Base-by-base conservation (phyloP, 2,888 invertebrate genomes). In the Patella ulyssiponensis region DNA sequence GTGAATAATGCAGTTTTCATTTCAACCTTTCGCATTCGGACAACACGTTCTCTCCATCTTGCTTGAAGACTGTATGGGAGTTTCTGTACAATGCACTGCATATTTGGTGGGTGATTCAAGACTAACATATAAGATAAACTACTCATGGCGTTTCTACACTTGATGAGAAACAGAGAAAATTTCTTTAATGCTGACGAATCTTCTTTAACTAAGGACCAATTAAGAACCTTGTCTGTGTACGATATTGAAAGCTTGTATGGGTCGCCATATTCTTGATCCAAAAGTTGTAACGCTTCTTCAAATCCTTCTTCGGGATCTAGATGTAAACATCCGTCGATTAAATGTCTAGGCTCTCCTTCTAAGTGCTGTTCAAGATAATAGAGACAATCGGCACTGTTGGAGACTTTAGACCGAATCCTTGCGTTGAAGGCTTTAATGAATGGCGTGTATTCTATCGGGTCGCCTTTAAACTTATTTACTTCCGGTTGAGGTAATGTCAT, bases 381-480 rank as follows among this genome's bases (percentile, higher is more conserved):
- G 51, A 79, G 44, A 14, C 53, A n/a, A 69, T 79, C 79, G 53
- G 77, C 71, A 71, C 14, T 23, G 20, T 54, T 54, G 12, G 51
- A 27, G 3, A 74, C 56, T 44, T 79, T 69, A 9, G 27, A 33
- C n/a, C 71, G 15, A 56, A 79, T 52, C 12, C 73, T 77, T 7
- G 70, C 53, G 14, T 77, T 73, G 33, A 27, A 77, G 27, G 77
- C 74, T 54, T 77, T 33, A 5, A 79, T 77, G 52, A 79, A 79
- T 53, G 51, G 72, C n/a, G 23, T 58, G 71, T 77, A 79, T 23
- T 79, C 69, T 15, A 81, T 54, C 1, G 80, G 80, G 44, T 81
- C 71, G 27, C 82, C 81, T 56, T 64, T 52, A 72, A 82, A 82
- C 33, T 79, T 77, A 53, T 69, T 78, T 44, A 82, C 72, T 27